These are phyloP conservation scores for Axinella damicornis DNA, from an alignment of 37 sponge, comb jelly and placozoan genomes.

Conservation along the genomic window DNA sequence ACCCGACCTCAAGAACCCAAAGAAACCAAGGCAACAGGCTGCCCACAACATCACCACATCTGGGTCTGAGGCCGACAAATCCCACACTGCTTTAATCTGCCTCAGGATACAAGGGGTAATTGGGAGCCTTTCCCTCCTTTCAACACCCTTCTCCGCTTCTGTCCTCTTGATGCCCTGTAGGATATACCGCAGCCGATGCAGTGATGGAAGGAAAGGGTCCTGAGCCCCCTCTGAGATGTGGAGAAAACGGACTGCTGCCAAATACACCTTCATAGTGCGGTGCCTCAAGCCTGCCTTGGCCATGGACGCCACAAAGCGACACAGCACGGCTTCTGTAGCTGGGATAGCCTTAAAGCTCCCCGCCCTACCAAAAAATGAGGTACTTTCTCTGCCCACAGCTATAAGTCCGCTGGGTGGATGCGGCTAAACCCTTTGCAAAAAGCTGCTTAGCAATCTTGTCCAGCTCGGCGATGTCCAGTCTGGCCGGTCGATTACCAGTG, in stretches of 20 bases:
- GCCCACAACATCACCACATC: slow-evolving; percentile 47
- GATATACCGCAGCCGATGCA: slow-evolving; percentile 1
- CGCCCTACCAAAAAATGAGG: slow-evolving; percentile 4
- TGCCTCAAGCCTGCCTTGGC: slow-evolving; percentile 1
- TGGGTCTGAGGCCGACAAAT: background rate
- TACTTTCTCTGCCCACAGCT: slow-evolving; percentile 3
- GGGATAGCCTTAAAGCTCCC: background rate
- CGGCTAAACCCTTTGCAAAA: slow-evolving; percentile 31
- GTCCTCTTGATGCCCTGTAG: slow-evolving; percentile 17
- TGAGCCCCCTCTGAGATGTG: slow-evolving; percentile 4
- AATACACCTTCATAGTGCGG: slow-evolving; percentile 31
- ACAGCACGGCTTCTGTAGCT: background rate
- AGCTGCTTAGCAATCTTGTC: background rate
- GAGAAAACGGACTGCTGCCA: slow-evolving; percentile 15
- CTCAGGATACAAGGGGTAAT: background rate
- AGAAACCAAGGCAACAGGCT: slow-evolving; percentile 34
- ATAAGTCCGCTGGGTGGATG: slow-evolving; percentile 10
- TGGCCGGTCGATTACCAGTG: background rate
- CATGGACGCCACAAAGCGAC: slow-evolving; percentile 7
- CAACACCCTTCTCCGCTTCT: slow-evolving; percentile 12
- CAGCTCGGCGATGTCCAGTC: slow-evolving; percentile 17
- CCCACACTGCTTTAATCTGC: slow-evolving; percentile 20
- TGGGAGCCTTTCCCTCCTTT: slow-evolving; percentile 4
- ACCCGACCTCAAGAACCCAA: slow-evolving; percentile 4
- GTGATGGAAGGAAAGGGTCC: background rate